Evolutionary conservation across 2,113 vertebrate species (phyloP).

Genomic region (Nerophis ophidion): DNA sequence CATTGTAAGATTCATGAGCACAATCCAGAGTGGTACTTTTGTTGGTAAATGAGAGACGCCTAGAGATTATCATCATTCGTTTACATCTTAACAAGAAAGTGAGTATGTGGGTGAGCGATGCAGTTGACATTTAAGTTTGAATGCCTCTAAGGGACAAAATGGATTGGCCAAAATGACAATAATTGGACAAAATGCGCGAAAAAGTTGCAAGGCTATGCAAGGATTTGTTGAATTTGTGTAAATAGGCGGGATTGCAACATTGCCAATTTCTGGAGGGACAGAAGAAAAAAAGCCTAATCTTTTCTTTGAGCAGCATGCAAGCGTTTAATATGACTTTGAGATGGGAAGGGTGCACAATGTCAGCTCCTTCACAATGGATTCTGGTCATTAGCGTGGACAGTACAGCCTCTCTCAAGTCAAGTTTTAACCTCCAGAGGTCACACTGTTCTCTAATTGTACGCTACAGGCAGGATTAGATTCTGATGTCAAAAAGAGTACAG

Average conservation of each 20-base stretch:
- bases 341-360: conserved; percentile 16
- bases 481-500: conserved; percentile 29
- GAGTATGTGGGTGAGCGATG: too few species aligned
- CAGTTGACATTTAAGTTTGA: too few species aligned
- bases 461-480: conserved; percentile 37
- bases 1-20: too few species aligned
- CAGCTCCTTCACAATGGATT: conserved; percentile 21
- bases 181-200: too few species aligned
- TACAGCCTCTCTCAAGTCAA: conserved; percentile 27
- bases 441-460: conserved; percentile 49
- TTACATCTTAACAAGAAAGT: too few species aligned
- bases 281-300: conserved; percentile 36
- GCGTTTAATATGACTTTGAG: conserved; percentile 33
- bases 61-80: too few species aligned
- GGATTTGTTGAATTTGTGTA: background rate
- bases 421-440: conserved; percentile 43
- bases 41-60: too few species aligned
- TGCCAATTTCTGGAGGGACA: background rate
- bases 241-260: background rate
- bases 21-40: too few species aligned
- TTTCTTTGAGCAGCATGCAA: conserved; percentile 25
- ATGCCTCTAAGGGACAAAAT: too few species aligned
- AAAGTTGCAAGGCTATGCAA: too few species aligned
- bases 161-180: too few species aligned
- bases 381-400: conserved; percentile 44